Conservation (phyloP, 23 tunicate genomes). For the Ciona savignyi region DNA sequence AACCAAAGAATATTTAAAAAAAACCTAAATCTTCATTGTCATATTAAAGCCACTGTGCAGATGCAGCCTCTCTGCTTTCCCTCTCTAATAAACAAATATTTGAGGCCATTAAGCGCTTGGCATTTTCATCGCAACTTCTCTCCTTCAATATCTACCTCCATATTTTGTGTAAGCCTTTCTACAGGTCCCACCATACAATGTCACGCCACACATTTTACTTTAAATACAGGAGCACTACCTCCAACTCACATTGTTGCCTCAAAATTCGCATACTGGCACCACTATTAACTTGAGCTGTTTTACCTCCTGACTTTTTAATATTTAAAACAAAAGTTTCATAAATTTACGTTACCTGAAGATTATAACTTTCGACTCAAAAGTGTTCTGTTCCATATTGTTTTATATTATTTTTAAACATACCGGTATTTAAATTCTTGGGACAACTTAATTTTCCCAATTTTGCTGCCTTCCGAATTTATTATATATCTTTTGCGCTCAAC, state of each 20-base stretch:
- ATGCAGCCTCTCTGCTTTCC: not conserved
- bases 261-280: not conserved
- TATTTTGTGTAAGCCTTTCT: not conserved
- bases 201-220: not conserved
- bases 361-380: no score
- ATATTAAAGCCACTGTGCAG: not conserved
- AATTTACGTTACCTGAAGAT: no score
- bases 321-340: no score
- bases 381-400: no score
- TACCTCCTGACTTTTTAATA: not conserved
- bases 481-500: no score
- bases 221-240: not conserved
- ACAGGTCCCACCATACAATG: not conserved
- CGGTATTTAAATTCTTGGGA: no score
- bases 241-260: not conserved
- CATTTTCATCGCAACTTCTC: not conserved
- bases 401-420: no score
- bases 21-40: not conserved
- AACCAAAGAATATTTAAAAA: no score
- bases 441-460: no score
- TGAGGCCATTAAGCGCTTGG: no score
- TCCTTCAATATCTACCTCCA: not conserved
- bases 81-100: no score
- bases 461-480: no score
- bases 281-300: not conserved